Percentiles rank a stretch among this genome's conserved stretches.
phyloP scores from a whole-genome alignment of 2,888 invertebrate genomes.

The Cosmia trapezina region DNA sequence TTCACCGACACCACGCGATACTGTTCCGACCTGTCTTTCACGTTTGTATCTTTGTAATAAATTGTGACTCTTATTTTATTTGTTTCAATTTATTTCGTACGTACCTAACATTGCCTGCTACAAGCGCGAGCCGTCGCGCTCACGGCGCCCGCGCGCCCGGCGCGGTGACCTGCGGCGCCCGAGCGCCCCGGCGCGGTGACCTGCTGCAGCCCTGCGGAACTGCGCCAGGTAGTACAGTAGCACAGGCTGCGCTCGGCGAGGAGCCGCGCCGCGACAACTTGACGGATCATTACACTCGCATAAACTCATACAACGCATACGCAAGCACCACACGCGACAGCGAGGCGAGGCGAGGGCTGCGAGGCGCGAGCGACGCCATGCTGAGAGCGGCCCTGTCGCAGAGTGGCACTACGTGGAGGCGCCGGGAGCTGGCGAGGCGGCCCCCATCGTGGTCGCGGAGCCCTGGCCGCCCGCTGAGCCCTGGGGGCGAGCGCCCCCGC shows the following conservation, averaged over 20 bases:
- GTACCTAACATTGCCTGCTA: background rate
- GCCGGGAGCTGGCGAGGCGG: constrained; percentile 63
- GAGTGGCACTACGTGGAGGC: constrained; percentile 83
- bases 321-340: constrained; percentile 23
- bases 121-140: background rate
- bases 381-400: constrained; percentile 61
- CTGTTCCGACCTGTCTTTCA: constrained; percentile 15
- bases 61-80: constrained; percentile 17
- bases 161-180: background rate
- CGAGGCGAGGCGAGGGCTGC: constrained; percentile 54
- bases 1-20: constrained; percentile 1
- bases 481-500: constrained; percentile 56
- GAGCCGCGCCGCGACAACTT: too few species aligned
- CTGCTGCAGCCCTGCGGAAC: too few species aligned
- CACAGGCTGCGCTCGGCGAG: too few species aligned
- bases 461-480: constrained; percentile 55
- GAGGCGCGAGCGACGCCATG: constrained; percentile 42
- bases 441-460: constrained; percentile 59
- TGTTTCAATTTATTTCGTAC: constrained; percentile 37
- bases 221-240: too few species aligned
- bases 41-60: constrained; percentile 41
- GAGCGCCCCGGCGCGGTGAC: too few species aligned
- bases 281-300: constrained; percentile 5
- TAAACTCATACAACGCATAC: constrained; percentile 22
- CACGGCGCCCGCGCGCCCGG: background rate